These are phyloP conservation scores for Hypena proboscidalis DNA, from an alignment of 2,888 invertebrate species.

Conservation along the genomic window DNA sequence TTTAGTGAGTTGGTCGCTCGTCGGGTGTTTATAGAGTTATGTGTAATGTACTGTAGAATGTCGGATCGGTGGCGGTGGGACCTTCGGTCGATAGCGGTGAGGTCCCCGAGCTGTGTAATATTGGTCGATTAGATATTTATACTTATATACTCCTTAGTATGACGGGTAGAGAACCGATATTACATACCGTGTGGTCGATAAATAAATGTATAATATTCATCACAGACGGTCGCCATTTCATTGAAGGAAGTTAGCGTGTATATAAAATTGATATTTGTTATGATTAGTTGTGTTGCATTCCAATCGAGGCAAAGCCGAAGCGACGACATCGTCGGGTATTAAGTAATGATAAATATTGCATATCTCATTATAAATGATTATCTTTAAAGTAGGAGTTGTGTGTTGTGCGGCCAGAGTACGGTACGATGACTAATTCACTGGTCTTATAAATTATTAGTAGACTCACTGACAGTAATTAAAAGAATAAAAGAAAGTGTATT, in stretches of 20 bases:
- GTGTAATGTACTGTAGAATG: no score
- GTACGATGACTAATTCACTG: no score
- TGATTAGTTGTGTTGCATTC: slow-evolving; percentile 41
- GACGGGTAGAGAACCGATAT: slow-evolving; percentile 3
- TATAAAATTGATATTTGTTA: slow-evolving; percentile 32
- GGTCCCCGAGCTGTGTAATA: slow-evolving; percentile 1
- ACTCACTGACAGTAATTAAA: no score
- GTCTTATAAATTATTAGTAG: no score
- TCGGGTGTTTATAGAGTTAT: slow-evolving; percentile 4
- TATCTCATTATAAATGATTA: slow-evolving; percentile 29
- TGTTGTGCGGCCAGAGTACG: slow-evolving; percentile 17
- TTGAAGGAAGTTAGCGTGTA: slow-evolving; percentile 14
- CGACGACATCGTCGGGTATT: slow-evolving; percentile 12
- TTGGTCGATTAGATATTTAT: slow-evolving; percentile 6
- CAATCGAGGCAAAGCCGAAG: slow-evolving; percentile 23
- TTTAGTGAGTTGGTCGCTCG: slow-evolving; percentile 4
- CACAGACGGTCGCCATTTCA: slow-evolving; percentile 11
- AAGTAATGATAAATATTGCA: slow-evolving; percentile 14
- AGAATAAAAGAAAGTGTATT: no score
- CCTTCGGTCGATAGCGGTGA: no score
- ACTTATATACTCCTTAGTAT: slow-evolving; percentile 13
- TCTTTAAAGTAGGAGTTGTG: slow-evolving; percentile 10
- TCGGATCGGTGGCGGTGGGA: no score
- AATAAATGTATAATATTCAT: slow-evolving; percentile 4
- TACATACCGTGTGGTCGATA: slow-evolving; percentile 6